These are phyloP conservation scores for Acleris sparsana DNA, from an alignment of 2,888 invertebrate genomes.

Conservation along the genomic window DNA sequence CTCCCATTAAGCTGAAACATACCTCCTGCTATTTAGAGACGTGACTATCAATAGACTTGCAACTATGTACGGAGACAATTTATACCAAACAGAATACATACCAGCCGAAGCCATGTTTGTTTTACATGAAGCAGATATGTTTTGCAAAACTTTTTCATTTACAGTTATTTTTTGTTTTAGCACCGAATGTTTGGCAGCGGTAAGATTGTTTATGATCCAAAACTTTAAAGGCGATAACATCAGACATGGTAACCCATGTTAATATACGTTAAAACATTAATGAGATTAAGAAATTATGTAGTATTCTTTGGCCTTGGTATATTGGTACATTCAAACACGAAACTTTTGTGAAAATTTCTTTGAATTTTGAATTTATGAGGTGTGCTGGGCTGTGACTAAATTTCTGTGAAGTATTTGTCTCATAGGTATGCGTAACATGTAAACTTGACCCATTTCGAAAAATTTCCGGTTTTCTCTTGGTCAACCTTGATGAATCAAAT, in stretches of 20 bases:
- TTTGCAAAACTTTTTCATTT: slow-evolving; percentile 2
- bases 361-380: background rate
- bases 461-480: slow-evolving; percentile 55
- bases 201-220: slow-evolving; percentile 24
- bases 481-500: slow-evolving; percentile 51
- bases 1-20: slow-evolving; percentile 9
- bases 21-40: slow-evolving; percentile 1
- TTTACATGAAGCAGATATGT: slow-evolving; percentile 9
- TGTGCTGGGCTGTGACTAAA: background rate
- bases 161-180: slow-evolving; percentile 10
- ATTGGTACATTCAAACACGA: no score
- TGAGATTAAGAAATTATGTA: background rate
- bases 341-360: no score
- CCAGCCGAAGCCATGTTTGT: background rate
- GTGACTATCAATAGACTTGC: background rate
- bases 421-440: slow-evolving; percentile 37
- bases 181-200: slow-evolving; percentile 15
- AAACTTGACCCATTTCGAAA: slow-evolving; percentile 56
- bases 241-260: slow-evolving; percentile 15
- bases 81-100: background rate
- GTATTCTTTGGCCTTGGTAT: background rate
- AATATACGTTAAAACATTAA: slow-evolving; percentile 12
- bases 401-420: slow-evolving; percentile 12
- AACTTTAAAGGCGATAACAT: slow-evolving; percentile 23
- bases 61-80: background rate